These are phyloP conservation scores for Willisornis vidua DNA, from an alignment of 2,113 vertebrate genomes.

Conservation along the genomic window DNA sequence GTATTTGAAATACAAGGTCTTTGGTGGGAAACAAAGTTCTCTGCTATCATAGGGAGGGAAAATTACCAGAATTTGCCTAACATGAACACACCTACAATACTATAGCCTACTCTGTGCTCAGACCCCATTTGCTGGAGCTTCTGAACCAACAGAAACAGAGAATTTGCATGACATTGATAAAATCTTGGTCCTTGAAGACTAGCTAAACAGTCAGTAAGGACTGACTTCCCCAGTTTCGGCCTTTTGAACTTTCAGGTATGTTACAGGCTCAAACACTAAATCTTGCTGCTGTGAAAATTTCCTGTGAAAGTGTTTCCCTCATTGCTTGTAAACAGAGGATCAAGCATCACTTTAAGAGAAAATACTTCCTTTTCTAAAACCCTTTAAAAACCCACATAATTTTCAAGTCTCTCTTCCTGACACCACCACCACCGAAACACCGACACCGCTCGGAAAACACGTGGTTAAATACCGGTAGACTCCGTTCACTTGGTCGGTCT, in stretches of 20 bases:
- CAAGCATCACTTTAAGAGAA: not conserved
- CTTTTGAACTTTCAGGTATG: not conserved
- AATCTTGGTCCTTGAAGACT: not conserved
- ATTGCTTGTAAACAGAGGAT: not conserved
- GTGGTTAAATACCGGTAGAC: conserved; percentile 67
- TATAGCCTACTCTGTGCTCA: not conserved
- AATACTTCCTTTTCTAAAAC: not conserved
- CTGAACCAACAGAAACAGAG: not conserved
- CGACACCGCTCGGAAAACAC: not conserved
- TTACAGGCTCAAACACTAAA: not conserved
- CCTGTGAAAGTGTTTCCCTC: not conserved
- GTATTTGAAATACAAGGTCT: not conserved
- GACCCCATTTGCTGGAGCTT: not conserved
- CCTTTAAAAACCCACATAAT: accelerated
- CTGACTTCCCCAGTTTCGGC: not conserved
- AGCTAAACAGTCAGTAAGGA: not conserved
- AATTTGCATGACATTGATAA: not conserved
- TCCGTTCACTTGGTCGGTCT: conserved; percentile 42
- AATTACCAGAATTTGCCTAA: not conserved
- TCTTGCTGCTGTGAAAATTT: not conserved
- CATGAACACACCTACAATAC: not conserved
- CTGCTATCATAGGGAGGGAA: not conserved
- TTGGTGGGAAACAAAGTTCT: not conserved
- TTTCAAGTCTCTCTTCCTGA: not conserved
- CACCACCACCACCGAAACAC: not conserved